These are phyloP conservation scores for Lissonota sp. DNA, from an alignment of 2,888 invertebrate genomes.

Conservation along the genomic window DNA sequence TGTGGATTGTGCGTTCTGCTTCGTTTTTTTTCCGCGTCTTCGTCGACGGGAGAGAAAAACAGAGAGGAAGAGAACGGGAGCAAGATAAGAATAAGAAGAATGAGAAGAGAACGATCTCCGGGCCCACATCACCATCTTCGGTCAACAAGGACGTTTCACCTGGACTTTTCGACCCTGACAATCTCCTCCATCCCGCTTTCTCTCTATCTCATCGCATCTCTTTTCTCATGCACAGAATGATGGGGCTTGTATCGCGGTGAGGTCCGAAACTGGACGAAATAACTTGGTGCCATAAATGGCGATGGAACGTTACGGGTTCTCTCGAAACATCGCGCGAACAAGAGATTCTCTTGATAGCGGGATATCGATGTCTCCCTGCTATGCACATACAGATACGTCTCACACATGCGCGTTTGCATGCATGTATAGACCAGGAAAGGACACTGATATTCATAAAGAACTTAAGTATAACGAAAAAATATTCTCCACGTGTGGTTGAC, in stretches of 20 bases:
- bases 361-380: conserved; percentile 21
- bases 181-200: neutral
- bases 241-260: conserved; percentile 13
- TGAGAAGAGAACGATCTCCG: conserved; percentile 32
- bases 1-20: conserved; percentile 7
- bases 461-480: conserved; percentile 12
- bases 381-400: neutral
- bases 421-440: neutral
- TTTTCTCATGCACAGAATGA: conserved; percentile 23
- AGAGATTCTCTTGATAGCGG: conserved; percentile 60
- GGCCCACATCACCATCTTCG: conserved; percentile 63
- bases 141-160: conserved; percentile 69
- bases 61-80: conserved; percentile 43
- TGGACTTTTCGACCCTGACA: conserved; percentile 68
- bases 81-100: conserved; percentile 36
- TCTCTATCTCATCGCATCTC: neutral
- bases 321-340: conserved; percentile 34
- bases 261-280: conserved; percentile 64
- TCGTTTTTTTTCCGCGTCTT: conserved; percentile 16
- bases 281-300: conserved; percentile 58
- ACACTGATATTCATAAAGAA: neutral
- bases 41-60: conserved; percentile 39
- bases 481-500: conserved; percentile 16
- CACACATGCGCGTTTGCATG: too few relatives aligned
- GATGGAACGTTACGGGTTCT: conserved; percentile 62